Conservation (phyloP, 1,140 invertebrate species). For the Pseudachorutes palmiensis region DNA sequence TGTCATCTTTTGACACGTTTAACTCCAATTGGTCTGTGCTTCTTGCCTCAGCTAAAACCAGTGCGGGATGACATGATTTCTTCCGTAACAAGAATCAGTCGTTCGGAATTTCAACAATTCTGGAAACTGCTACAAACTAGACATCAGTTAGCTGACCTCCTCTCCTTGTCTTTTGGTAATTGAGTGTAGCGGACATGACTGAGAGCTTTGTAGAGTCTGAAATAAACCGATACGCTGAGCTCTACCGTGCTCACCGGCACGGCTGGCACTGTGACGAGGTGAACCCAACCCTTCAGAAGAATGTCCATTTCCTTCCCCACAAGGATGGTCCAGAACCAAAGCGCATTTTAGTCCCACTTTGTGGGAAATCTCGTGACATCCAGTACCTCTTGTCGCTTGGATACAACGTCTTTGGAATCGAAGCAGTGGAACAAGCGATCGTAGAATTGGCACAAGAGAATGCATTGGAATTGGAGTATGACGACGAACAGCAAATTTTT, state of each 20-base stretch:
- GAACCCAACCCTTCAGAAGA: conserved; percentile 23
- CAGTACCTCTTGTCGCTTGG: conserved; percentile 25
- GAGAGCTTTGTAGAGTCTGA: too few species aligned
- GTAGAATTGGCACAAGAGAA: conserved; percentile 28
- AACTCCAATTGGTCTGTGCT: too few species aligned
- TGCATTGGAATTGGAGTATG: conserved; percentile 18
- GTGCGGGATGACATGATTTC: too few species aligned
- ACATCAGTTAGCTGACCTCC: too few species aligned
- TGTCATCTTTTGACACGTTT: too few species aligned
- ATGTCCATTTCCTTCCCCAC: background rate
- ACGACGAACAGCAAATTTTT: conserved; percentile 22
- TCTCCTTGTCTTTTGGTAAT: too few species aligned
- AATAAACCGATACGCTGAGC: background rate
- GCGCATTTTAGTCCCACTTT: conserved; percentile 32
- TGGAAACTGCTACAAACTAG: too few species aligned
- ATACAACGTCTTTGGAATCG: conserved; percentile 34
- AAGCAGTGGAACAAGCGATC: conserved; percentile 28
- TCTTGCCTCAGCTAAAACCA: too few species aligned
- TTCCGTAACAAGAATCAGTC: too few species aligned
- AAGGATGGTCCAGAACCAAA: background rate
- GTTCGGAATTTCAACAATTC: too few species aligned
- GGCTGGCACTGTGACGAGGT: conserved; percentile 33
- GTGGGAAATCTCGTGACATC: conserved; percentile 32
- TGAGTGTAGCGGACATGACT: too few species aligned
- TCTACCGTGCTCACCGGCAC: conserved; percentile 15